These are phyloP conservation scores for Cottoperca gobio DNA, from an alignment of 2,797 vertebrate species.

Conservation along the genomic window DNA sequence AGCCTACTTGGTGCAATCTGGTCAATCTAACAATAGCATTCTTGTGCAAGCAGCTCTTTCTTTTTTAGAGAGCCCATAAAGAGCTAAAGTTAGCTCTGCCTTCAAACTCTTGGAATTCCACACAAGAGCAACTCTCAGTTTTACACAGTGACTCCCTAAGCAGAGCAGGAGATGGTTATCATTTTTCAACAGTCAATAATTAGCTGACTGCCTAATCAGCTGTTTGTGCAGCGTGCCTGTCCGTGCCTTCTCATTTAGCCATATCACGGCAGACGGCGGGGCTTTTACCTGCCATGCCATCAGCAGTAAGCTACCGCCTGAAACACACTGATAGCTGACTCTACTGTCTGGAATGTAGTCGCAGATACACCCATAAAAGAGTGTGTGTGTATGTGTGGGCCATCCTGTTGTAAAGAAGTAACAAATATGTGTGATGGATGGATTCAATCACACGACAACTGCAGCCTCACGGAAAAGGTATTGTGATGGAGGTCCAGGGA, in stretches of 20 bases:
- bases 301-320: conserved; percentile 33
- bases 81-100: conserved; percentile 51
- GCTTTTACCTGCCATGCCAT: conserved; percentile 64
- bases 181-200: conserved; percentile 80
- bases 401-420: conserved; percentile 65
- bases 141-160: conserved; percentile 34
- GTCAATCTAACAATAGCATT: conserved; percentile 57
- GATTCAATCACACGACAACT: conserved; percentile 74
- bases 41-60: conserved; percentile 47
- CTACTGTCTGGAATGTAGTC: conserved; percentile 56
- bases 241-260: conserved; percentile 70
- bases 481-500: conserved; percentile 81
- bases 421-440: conserved; percentile 77
- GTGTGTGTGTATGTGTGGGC: conserved; percentile 26
- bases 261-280: conserved; percentile 35
- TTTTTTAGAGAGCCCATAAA: conserved; percentile 59
- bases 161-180: conserved; percentile 60
- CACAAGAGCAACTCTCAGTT: conserved; percentile 55
- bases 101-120: conserved; percentile 67
- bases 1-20: conserved; percentile 29
- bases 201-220: conserved; percentile 75
- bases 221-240: conserved; percentile 55
- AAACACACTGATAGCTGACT: conserved; percentile 39
- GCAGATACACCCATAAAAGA: conserved; percentile 37
- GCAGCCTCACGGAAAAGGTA: conserved; percentile 72